These are phyloP conservation scores for Bufotes viridis DNA, from an alignment of 2,797 vertebrate genomes.

Conservation along the genomic window DNA sequence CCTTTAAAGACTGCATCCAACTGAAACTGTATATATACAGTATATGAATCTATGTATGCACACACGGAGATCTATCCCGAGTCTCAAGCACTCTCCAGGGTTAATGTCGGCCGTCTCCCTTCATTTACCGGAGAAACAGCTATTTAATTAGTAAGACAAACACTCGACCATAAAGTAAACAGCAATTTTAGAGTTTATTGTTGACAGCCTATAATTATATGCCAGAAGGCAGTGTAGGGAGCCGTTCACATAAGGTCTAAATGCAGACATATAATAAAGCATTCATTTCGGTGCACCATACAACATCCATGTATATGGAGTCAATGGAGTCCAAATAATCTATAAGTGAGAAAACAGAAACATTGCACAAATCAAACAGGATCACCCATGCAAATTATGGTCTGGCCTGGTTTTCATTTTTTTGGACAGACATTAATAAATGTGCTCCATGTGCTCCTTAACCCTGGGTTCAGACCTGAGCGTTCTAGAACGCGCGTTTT, in stretches of 20 bases:
- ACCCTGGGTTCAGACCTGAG: too few relatives aligned
- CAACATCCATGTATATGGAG: neutral
- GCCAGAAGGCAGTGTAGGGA: constrained; percentile 40
- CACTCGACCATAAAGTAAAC: constrained; percentile 56
- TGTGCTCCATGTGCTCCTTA: too few relatives aligned
- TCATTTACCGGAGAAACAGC: constrained; percentile 35
- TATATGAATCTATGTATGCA: neutral
- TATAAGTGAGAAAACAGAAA: too few relatives aligned
- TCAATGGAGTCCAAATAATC: too few relatives aligned
- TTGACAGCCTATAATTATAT: constrained; percentile 57
- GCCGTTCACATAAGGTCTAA: constrained; percentile 12
- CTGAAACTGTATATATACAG: neutral
- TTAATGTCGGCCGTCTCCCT: constrained; percentile 23
- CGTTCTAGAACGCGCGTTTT: too few relatives aligned
- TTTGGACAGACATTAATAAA: too few relatives aligned
- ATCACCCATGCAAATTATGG: too few relatives aligned
- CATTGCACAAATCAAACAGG: too few relatives aligned
- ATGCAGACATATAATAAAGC: neutral
- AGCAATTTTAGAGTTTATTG: constrained; percentile 57
- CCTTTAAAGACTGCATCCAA: neutral
- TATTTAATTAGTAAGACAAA: constrained; percentile 59
- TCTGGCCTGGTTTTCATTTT: too few relatives aligned
- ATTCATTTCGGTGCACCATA: neutral
- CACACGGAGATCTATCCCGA: neutral
- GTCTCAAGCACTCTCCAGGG: neutral